phyloP scores from a whole-genome alignment of 1,140 invertebrate species.

The Tachypleus tridentatus region DNA sequence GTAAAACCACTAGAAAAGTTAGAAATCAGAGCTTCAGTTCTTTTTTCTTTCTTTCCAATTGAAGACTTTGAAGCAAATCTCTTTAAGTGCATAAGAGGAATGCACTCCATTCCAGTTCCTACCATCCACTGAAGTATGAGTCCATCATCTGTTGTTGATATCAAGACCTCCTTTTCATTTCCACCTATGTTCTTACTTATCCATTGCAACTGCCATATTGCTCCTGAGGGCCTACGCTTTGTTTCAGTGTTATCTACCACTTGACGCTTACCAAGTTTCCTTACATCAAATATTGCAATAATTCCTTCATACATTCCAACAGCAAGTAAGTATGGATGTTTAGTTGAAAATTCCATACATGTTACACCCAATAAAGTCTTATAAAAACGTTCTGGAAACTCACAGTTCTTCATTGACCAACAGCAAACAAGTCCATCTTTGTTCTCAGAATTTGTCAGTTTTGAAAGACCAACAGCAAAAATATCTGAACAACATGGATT shows the following conservation, averaged over 20 bases:
- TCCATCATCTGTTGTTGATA: slow-evolving; percentile 8
- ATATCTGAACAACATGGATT: slow-evolving; percentile 7
- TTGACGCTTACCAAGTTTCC: background rate
- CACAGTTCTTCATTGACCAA: slow-evolving; percentile 15
- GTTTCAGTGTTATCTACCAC: background rate
- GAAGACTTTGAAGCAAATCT: background rate
- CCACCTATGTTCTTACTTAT: slow-evolving; percentile 4
- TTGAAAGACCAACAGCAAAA: slow-evolving; percentile 8
- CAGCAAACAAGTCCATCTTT: slow-evolving; percentile 4
- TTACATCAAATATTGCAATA: slow-evolving; percentile 8
- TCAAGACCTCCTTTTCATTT: background rate
- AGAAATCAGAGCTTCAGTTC: too few species aligned
- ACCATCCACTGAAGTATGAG: slow-evolving; percentile 4
- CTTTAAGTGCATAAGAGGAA: slow-evolving; percentile 4
- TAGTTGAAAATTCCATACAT: slow-evolving; percentile 8
- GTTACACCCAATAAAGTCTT: slow-evolving; percentile 8
- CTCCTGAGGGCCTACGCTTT: slow-evolving; percentile 2
- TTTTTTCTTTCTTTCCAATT: too few species aligned
- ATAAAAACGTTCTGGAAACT: slow-evolving; percentile 12
- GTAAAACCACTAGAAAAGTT: too few species aligned
- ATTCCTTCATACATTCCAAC: slow-evolving; percentile 15
- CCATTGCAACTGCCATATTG: slow-evolving; percentile 8
- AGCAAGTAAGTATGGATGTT: slow-evolving; percentile 7
- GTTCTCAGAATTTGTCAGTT: background rate
- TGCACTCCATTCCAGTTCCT: slow-evolving; percentile 2